These are phyloP conservation scores for Zoanthus gigantus DNA, from an alignment of 92 coral and sea anemone species.

Conservation along the genomic window DNA sequence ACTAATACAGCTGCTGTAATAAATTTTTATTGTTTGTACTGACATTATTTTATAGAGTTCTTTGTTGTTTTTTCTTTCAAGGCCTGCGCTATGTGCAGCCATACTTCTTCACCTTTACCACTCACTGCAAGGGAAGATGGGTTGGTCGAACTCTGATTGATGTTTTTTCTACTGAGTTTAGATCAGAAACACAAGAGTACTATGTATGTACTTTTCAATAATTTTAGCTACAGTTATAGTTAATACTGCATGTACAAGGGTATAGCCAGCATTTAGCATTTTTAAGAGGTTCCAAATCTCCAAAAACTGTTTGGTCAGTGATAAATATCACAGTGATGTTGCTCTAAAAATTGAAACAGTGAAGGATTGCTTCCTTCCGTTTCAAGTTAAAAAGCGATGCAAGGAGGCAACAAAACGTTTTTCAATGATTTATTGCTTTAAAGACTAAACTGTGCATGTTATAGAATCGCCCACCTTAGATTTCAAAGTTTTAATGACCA, in stretches of 20 bases:
- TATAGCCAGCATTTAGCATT: too few species aligned
- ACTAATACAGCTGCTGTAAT: background rate
- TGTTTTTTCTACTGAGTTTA: slow-evolving; percentile 89
- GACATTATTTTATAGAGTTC: background rate
- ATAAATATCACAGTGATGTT: too few species aligned
- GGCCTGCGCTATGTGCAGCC: slow-evolving; percentile 91
- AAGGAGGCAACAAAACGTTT: too few species aligned
- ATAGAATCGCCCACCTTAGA: too few species aligned
- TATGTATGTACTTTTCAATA: slow-evolving; percentile 71
- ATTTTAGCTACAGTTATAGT: background rate
- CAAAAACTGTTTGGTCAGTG: too few species aligned
- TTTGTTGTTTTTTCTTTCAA: slow-evolving; percentile 16
- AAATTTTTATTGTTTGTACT: background rate
- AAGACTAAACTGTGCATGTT: too few species aligned
- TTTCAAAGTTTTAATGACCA: too few species aligned
- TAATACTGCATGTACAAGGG: background rate
- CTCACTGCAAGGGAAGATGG: slow-evolving; percentile 99
- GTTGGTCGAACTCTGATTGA: slow-evolving; percentile 87
- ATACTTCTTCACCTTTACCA: slow-evolving; percentile 88
- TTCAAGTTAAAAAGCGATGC: too few species aligned
- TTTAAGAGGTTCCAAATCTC: too few species aligned
- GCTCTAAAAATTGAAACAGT: too few species aligned
- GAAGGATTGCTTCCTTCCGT: too few species aligned
- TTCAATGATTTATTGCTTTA: too few species aligned
- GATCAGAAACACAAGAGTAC: slow-evolving; percentile 88